A percentile compares a stretch with the other conserved stretches of the same genome.
These are phyloP conservation scores for Forbesichthys agassizii DNA, from an alignment of 2,113 vertebrate genomes.

Conservation along the genomic window DNA sequence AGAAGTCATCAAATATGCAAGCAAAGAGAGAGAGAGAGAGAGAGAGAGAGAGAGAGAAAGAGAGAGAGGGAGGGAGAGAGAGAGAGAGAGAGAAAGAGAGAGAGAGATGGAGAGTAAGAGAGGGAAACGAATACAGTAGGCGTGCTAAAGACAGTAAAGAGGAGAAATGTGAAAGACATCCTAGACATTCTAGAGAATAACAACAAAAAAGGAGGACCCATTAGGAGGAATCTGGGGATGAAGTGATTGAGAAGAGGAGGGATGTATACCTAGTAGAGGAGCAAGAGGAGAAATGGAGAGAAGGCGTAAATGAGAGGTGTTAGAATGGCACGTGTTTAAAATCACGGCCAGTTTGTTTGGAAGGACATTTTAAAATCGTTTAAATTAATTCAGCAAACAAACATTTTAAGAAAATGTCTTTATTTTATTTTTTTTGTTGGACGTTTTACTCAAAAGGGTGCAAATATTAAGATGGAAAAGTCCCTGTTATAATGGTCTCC, in stretches of 20 bases:
- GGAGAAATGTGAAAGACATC: background rate
- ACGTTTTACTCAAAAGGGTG: no score
- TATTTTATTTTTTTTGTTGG: no score
- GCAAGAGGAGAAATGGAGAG: background rate
- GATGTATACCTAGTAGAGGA: no score
- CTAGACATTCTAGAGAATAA: background rate
- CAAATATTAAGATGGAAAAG: no score
- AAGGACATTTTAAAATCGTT: no score
- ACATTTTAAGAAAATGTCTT: no score
- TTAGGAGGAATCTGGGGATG: background rate
- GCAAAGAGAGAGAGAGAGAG: background rate
- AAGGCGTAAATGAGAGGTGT: background rate
- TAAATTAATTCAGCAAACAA: no score
- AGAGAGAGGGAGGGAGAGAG: no score
- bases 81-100: background rate
- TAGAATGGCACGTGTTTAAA: no score
- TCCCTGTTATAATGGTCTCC: no score
- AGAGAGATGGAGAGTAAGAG: background rate
- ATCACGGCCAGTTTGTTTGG: no score
- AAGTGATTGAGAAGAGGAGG: background rate
- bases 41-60: background rate
- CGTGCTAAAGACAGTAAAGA: conserved; percentile 2
- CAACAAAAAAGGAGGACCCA: background rate
- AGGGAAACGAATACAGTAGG: background rate
- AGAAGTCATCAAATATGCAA: conserved; percentile 65